Conservation (phyloP, 2,113 vertebrate species). For the human region GRCh38 chr4:7854501-7855000, state of each 20-base stretch:
- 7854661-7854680: rapidly evolving
- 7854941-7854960: rapidly evolving
- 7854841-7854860: background rate
- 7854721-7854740: background rate
- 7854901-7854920: background rate
- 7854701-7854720: rapidly evolving
- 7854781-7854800: rapidly evolving
- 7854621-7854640: rapidly evolving
- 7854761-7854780: rapidly evolving
- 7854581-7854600: rapidly evolving
- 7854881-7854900: no score
- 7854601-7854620: rapidly evolving
- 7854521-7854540: rapidly evolving
- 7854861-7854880: rapidly evolving
- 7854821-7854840: background rate
- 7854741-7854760: background rate
- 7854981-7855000: background rate
- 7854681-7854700: rapidly evolving
- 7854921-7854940: background rate
- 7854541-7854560: background rate
- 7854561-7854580: rapidly evolving
- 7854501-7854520: rapidly evolving
- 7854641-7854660: rapidly evolving
- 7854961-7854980: background rate
- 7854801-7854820: background rate